Base-by-base conservation (phyloP, 1,140 invertebrate species). In the Heliconius melpomene region DNA sequence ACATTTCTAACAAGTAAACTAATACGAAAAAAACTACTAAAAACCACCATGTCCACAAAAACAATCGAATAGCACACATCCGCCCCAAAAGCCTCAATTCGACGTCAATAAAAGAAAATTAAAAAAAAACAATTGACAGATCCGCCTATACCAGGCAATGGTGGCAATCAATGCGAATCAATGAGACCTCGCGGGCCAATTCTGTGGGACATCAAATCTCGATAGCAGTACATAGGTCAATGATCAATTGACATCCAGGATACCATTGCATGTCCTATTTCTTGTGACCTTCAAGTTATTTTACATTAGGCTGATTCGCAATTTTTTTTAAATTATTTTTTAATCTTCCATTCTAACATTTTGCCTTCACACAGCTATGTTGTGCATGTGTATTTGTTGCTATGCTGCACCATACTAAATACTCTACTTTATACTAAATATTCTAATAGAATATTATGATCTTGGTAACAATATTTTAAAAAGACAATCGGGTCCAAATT, bases 191-290 rank as follows among this genome's bases (percentile, higher is more conserved):
- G 74, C 75, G 73, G 73, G 78, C 81, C 86, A 83, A 79, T 84
- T 87, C 70, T 70, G 70, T 78, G 78, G 79, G 75, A 75, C 80
- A 91, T 89, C 80, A 85, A 89, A 90, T 88, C 85, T 84, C 89
- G 86, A 90, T 89, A 86, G 57, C 54, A 20, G 38, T 40, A 79
- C 20, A 72, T n/a, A 72, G 89, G 89, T 89, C 85, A 91, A 87
- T 82, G 80, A 82, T 83, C 86, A 89, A 89, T 90, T 90, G 89
- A 91, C 80, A 84, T 82, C 70, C 74, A 75, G 79, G 79, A 78
- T 77, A 74, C 36, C 66, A 79, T 46, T 16, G 73, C 23, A 78
- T 79, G 86, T 60, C 85, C 87, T 73, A 89, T 66, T 87, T 86
- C 36, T 38, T 8, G 60, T 75, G 85, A 85, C 88, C 87, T 89